Conservation (phyloP, 2,888 invertebrate species). For the Lydus trimaculatus region DNA sequence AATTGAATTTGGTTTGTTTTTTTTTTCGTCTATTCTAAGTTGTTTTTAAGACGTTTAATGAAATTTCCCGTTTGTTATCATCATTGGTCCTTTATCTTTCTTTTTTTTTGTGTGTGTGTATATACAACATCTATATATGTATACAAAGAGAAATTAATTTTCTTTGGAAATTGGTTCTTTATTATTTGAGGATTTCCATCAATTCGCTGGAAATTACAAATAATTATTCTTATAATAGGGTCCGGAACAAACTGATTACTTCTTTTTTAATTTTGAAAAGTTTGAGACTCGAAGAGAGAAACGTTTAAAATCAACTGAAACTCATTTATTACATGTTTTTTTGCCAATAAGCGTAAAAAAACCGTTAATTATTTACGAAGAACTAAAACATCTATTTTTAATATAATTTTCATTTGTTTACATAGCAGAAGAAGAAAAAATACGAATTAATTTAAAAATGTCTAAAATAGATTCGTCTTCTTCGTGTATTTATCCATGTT, state of each 20-base stretch:
- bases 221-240: not conserved
- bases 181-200: not conserved
- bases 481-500: not conserved
- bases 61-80: not conserved
- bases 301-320: not conserved
- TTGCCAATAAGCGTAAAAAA: not conserved
- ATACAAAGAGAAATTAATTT: not conserved
- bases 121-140: no score
- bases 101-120: not conserved
- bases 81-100: not conserved
- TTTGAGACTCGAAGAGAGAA: no score
- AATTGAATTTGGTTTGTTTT: slow-evolving; percentile 1
- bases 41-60: not conserved
- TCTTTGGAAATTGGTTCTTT: not conserved
- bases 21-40: not conserved
- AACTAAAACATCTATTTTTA: not conserved
- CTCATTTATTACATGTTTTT: not conserved
- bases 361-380: not conserved
- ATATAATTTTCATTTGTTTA: not conserved
- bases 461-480: not conserved
- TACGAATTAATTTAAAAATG: not conserved
- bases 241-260: not conserved
- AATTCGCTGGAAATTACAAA: not conserved
- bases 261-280: not conserved
- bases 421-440: not conserved